Evolutionary conservation across 2,113 vertebrate genomes (phyloP).

Genomic region (Trogon surrucura): DNA sequence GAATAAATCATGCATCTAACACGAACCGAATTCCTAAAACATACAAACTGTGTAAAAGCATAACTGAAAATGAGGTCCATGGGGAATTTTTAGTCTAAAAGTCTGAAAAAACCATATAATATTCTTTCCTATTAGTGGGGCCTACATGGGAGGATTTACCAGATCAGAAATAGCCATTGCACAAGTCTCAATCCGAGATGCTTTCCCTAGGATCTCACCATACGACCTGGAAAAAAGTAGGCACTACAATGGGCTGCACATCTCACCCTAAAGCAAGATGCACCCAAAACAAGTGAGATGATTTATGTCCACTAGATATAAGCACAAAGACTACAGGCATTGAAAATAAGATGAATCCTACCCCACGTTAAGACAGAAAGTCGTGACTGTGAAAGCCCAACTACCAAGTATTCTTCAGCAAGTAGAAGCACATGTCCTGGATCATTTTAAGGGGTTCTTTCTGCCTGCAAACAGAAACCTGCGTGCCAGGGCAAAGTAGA

Average conservation of each 20-base stretch:
- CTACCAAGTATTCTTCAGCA: background rate
- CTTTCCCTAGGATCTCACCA: background rate
- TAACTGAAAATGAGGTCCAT: background rate
- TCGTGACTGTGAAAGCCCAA: fast-evolving
- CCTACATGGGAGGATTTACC: background rate
- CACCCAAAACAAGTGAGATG: background rate
- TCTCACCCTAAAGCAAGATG: background rate
- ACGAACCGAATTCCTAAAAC: background rate
- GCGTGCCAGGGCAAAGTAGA: background rate
- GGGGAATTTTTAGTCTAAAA: background rate
- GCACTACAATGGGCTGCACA: background rate
- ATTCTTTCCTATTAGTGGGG: background rate
- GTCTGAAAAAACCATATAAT: background rate
- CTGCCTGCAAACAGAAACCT: background rate
- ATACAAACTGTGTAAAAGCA: background rate
- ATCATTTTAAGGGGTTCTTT: background rate
- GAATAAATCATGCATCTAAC: background rate
- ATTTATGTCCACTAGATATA: background rate
- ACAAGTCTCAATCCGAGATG: background rate
- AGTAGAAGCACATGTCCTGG: background rate
- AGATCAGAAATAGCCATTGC: background rate
- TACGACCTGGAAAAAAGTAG: background rate
- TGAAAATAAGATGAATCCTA: background rate
- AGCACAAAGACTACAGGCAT: background rate
- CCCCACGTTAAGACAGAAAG: background rate